Evolutionary conservation across 2,113 vertebrate species (phyloP), one percentile per base, ranked within the genome.

Genomic region (Caretta caretta): DNA sequence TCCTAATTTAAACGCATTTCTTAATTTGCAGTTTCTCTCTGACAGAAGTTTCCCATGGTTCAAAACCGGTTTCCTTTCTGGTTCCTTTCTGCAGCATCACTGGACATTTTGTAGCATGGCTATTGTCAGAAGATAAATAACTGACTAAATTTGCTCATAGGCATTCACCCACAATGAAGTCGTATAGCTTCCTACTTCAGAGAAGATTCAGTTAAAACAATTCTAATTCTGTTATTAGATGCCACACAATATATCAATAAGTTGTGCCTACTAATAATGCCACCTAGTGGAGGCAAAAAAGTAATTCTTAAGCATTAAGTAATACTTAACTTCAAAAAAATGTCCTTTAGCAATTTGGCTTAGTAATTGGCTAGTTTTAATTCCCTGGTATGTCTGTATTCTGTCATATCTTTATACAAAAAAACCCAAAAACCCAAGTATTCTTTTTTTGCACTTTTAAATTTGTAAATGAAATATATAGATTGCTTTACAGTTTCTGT

Each of bases 271-370:
- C 79, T 89, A 93, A 72, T 84, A 96, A 91, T 96, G 97, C 98
- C 98, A 97, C 91, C 98, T 98, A 90, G 97, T 97, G 98, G 92
- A 90, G 46, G 76, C 3, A 1, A 93, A 1, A 2, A 4, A 14
- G 31, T 51, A 78, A 29, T 90, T 75, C 56, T 78, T 2, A 25
- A n/a, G 10, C 35, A 19, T 51, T 17, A 46, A 29, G 75, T 35
- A n/a, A 59, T 16, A 54, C 4, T 88, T 90, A 50, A 84, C 16
- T 72, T 59, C 3, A 4, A 25, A 83, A 42, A 62, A 59, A 49
- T 49, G 13, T 11, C 8, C 49, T 59, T 2, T 17, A 31, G 31
- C 31, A 19, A 49, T 69, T 69, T 12, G 22, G 57, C 9, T 72
- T 76, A 57, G 25, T 56, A 38, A 4, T 82, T 80, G 11, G 48